Evolutionary conservation across 2,888 invertebrate genomes (phyloP).

Genomic region (Drosophila mettleri): DNA sequence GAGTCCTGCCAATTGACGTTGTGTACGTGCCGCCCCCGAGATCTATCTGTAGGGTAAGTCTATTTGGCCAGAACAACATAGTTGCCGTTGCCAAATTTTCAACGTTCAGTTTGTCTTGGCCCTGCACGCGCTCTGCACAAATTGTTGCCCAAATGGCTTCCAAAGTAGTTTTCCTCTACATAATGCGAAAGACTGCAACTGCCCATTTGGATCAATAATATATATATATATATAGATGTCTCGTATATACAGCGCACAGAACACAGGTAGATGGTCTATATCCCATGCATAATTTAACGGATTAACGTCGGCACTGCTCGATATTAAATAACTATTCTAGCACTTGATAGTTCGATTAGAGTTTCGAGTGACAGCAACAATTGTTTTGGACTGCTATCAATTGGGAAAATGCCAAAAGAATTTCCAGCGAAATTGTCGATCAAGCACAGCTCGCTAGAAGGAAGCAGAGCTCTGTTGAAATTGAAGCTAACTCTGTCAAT

Average conservation of each 20-base stretch:
- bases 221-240: not conserved
- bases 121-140: slow-evolving; percentile 35
- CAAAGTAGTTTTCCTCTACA: slow-evolving; percentile 37
- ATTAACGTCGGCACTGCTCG: not conserved
- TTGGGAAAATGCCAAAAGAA: slow-evolving; percentile 21
- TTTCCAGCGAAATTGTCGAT: slow-evolving; percentile 19
- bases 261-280: not conserved
- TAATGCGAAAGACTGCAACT: slow-evolving; percentile 25
- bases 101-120: slow-evolving; percentile 49
- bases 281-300: not conserved
- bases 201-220: slow-evolving; percentile 14
- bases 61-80: slow-evolving; percentile 45
- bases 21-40: slow-evolving; percentile 53
- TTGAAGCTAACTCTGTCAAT: slow-evolving; percentile 58
- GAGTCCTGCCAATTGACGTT: slow-evolving; percentile 46
- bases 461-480: slow-evolving; percentile 16
- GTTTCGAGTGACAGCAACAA: slow-evolving; percentile 30
- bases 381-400: slow-evolving; percentile 27
- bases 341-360: slow-evolving; percentile 37
- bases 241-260: not conserved
- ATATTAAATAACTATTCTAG: slow-evolving; percentile 17
- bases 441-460: slow-evolving; percentile 38
- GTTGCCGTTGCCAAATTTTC: slow-evolving; percentile 61
- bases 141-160: slow-evolving; percentile 44
- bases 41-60: slow-evolving; percentile 44